Percentiles rank a stretch among this genome's conserved stretches.
phyloP scores from a whole-genome alignment of 1,140 invertebrate species.

The Brachionus rotundiformis region DNA sequence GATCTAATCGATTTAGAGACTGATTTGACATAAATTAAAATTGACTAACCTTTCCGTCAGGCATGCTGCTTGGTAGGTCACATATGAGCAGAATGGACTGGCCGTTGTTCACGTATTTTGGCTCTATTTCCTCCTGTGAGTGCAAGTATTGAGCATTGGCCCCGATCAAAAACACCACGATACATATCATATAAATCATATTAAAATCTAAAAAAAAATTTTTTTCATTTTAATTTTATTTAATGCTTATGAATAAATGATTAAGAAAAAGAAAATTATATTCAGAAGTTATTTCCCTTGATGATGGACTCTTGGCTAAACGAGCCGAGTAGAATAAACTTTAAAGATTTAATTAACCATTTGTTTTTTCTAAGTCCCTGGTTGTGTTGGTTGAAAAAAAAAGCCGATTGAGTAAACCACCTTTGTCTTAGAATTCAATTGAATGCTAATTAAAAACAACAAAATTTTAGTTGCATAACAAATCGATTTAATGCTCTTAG shows the following conservation, averaged over 20 bases:
- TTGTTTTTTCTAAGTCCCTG: not conserved
- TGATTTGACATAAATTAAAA: not conserved
- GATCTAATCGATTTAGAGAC: not conserved
- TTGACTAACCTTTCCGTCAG: conserved; percentile 44
- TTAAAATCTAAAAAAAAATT: not conserved
- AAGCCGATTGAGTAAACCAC: not conserved
- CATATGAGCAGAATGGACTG: conserved; percentile 47
- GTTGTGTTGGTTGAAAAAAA: not conserved
- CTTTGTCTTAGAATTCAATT: not conserved
- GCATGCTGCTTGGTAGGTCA: conserved; percentile 44
- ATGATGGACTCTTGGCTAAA: not conserved
- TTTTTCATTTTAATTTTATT: not conserved
- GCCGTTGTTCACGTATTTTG: conserved; percentile 24
- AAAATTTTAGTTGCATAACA: conserved; percentile 6
- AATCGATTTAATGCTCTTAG: not conserved
- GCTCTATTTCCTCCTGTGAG: not conserved
- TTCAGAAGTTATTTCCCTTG: not conserved
- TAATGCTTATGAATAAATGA: conserved; percentile 12
- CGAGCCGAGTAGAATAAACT: not conserved
- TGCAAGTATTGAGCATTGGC: not conserved
- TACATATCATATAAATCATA: not conserved
- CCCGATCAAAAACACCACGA: not conserved
- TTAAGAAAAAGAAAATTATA: not conserved
- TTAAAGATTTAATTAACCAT: not conserved
- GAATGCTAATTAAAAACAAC: conserved; percentile 12